Evolutionary conservation across 2,888 invertebrate genomes (phyloP).

Genomic region (Gortyna flavago): DNA sequence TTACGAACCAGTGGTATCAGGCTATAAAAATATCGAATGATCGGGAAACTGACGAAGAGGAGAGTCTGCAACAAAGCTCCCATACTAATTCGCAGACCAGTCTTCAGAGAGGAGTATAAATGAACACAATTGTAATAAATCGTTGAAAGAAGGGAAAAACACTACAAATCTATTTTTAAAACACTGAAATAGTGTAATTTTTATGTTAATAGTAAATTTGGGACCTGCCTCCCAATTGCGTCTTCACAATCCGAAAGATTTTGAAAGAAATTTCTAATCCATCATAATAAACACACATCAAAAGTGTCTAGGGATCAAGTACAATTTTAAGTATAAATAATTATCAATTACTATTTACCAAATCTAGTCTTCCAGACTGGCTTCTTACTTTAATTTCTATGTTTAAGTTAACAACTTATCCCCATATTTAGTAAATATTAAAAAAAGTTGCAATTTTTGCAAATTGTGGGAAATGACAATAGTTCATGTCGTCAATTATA

Average conservation of each 20-base stretch:
- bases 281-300: neutral
- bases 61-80: slow-evolving; percentile 82
- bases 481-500: too few relatives aligned
- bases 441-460: too few relatives aligned
- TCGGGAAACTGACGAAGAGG: slow-evolving; percentile 95
- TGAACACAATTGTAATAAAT: neutral
- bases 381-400: too few relatives aligned
- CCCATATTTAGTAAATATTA: too few relatives aligned
- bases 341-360: too few relatives aligned
- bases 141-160: slow-evolving; percentile 4
- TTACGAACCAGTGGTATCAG: slow-evolving; percentile 99
- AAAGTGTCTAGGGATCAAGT: too few relatives aligned
- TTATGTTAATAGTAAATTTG: neutral
- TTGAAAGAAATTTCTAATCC: neutral
- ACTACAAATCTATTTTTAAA: neutral
- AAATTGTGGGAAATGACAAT: too few relatives aligned
- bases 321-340: too few relatives aligned
- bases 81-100: slow-evolving; percentile 84
- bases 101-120: slow-evolving; percentile 84
- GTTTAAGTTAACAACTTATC: too few relatives aligned
- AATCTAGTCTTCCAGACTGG: too few relatives aligned
- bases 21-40: slow-evolving; percentile 97
- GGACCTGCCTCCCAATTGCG: neutral
- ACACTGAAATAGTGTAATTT: slow-evolving; percentile 3
- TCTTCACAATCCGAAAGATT: neutral